Percentiles rank a stretch among this genome's conserved stretches.
Evolutionary conservation across 1,140 invertebrate genomes (phyloP).

Genomic region (Parapsyche elsis): DNA sequence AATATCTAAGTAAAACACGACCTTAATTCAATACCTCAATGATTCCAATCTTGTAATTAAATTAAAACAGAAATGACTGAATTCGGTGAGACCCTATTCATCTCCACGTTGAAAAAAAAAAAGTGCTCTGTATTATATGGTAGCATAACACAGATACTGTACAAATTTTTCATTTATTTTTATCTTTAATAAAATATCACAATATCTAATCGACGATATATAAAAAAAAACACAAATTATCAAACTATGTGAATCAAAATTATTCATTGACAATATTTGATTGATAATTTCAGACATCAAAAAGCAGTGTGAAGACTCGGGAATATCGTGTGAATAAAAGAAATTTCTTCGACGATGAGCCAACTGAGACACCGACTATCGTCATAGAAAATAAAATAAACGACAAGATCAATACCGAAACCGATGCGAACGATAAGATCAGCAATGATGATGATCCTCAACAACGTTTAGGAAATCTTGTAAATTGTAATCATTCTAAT

Average conservation of each 20-base stretch:
- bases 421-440: background rate
- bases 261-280: background rate
- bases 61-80: no score
- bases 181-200: background rate
- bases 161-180: background rate
- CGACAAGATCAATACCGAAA: background rate
- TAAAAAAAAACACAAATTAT: background rate
- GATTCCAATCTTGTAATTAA: no score
- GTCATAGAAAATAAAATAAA: background rate
- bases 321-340: slow-evolving; percentile 59
- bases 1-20: no score
- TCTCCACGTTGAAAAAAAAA: no score
- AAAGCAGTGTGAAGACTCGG: slow-evolving; percentile 58
- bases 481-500: background rate
- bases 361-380: background rate
- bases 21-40: no score
- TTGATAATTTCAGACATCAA: slow-evolving; percentile 41
- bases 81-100: no score
- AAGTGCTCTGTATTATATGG: no score
- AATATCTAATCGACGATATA: background rate
- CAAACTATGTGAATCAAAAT: background rate
- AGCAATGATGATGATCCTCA: background rate
- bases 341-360: slow-evolving; percentile 17
- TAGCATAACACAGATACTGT: no score
- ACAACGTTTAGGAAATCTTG: background rate